These are phyloP conservation scores for Mystacides longicornis DNA, from an alignment of 2,888 invertebrate genomes.

Conservation along the genomic window DNA sequence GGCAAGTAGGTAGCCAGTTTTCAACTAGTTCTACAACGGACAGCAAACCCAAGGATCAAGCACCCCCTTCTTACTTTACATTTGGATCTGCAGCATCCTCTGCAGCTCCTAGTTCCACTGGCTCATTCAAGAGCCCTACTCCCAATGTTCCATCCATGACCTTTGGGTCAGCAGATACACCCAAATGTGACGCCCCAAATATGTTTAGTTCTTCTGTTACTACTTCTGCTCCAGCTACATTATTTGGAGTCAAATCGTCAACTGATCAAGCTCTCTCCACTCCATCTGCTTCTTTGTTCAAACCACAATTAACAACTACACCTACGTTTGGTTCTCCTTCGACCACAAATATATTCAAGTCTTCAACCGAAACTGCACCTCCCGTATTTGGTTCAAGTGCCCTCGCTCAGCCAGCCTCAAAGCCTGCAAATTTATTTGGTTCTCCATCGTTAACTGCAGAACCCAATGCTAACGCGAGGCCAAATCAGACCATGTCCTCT, in stretches of 20 bases:
- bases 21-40: slow-evolving; percentile 2
- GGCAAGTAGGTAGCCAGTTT: slow-evolving; percentile 10
- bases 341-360: slow-evolving; percentile 10
- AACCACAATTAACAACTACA: slow-evolving; percentile 4
- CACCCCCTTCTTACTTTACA: slow-evolving; percentile 7
- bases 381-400: slow-evolving; percentile 17
- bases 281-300: slow-evolving; percentile 5
- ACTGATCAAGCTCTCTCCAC: background rate
- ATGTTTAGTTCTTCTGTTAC: slow-evolving; percentile 5
- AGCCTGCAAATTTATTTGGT: slow-evolving; percentile 16
- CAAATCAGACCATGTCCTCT: background rate
- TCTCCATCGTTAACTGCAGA: background rate
- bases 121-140: slow-evolving; percentile 22
- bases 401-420: background rate
- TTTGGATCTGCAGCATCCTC: slow-evolving; percentile 11
- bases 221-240: background rate
- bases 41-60: slow-evolving; percentile 18
- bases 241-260: slow-evolving; percentile 14
- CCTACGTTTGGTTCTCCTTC: slow-evolving; percentile 13
- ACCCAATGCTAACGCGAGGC: background rate
- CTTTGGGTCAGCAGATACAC: slow-evolving; percentile 30
- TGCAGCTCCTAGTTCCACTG: background rate
- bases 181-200: slow-evolving; percentile 14
- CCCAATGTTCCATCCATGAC: slow-evolving; percentile 32
- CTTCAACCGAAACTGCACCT: background rate